Base-by-base conservation (phyloP, 1,140 invertebrate species). In the Aphaenogaster floridana region DNA sequence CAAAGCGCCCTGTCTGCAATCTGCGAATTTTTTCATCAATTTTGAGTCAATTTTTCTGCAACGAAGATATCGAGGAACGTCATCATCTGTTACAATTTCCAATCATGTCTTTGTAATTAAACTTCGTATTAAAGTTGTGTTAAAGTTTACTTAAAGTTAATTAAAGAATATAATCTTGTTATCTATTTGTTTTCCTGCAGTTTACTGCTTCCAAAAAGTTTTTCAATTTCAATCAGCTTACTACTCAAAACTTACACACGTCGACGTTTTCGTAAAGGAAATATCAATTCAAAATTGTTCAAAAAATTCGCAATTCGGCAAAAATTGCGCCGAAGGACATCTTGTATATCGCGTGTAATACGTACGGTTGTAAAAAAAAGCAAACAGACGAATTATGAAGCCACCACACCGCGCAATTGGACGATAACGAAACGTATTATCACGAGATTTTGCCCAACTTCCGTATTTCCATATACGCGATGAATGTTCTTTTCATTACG, bases 341-440 rank as follows among this genome's bases (percentile, higher is more conserved):
- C 7, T 13, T 36, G 21, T 48, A 34, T 28, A 7, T 36, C 21
- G n/a, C 45, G n/a, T 13, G n/a, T 59, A 17, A 28, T 21, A 36
- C 28, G 64, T 21, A 36, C 28, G 64, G 2, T 2, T 36, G 15
- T 52, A 3, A 6, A 15, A 28, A 17, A 28, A 39, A 3, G 28
- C 21, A 45, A 39, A 17, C 15, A 45, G n/a, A 6, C 69, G 7
- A 42, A 77, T 9, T 61, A 34, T 34, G n/a, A 79, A 79, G 17
- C 5, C 28, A 50, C 9, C 36, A 5, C 15, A 17, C 1, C 4
- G 9, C 5, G 6, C 13, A 11, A 52, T 42, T 5, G 36, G 8
- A 52, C 45, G 7, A 8, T 68, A 54, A 66, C n/a, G 21, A 42
- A 42, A 57, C 34, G 36, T 57, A 80, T 78, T 78, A 78, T 69